Evolutionary conservation across 53 echinoderm and acorn worm species (phyloP).

Genomic region (Echinometra lucunter): DNA sequence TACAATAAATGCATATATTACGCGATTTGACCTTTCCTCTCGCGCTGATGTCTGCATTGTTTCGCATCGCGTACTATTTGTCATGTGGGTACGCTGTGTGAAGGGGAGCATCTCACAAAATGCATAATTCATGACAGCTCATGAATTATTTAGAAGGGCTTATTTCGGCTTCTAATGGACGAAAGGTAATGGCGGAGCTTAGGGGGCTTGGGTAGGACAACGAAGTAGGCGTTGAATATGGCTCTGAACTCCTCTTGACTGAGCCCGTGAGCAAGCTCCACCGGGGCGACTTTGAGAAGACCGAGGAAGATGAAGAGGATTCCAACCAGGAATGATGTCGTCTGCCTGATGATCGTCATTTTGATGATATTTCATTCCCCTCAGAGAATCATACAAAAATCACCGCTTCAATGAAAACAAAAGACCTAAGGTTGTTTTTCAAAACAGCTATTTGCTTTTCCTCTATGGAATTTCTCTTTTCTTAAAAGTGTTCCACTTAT

Average conservation of each 20-base stretch:
- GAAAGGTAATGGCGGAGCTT: no score
- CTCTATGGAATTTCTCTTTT: not conserved
- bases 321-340: not conserved
- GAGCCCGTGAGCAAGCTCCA: conserved; percentile 6
- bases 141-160: no score
- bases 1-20: no score
- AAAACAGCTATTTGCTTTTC: not conserved
- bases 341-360: not conserved
- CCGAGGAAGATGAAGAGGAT: conserved; percentile 16
- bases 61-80: no score
- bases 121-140: no score
- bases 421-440: not conserved
- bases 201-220: not conserved
- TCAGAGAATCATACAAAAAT: not conserved
- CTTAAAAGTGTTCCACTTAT: no score
- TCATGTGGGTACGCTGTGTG: no score
- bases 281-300: not conserved
- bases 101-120: no score
- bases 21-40: no score
- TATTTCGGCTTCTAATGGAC: no score
- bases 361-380: not conserved
- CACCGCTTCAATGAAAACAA: not conserved
- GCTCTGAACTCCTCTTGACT: not conserved
- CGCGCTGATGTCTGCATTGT: no score
- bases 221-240: not conserved